A percentile compares a stretch with the other conserved stretches of the same genome.
Conservation (phyloP, 2,888 invertebrate genomes). For the Brenthis hecate region DNA sequence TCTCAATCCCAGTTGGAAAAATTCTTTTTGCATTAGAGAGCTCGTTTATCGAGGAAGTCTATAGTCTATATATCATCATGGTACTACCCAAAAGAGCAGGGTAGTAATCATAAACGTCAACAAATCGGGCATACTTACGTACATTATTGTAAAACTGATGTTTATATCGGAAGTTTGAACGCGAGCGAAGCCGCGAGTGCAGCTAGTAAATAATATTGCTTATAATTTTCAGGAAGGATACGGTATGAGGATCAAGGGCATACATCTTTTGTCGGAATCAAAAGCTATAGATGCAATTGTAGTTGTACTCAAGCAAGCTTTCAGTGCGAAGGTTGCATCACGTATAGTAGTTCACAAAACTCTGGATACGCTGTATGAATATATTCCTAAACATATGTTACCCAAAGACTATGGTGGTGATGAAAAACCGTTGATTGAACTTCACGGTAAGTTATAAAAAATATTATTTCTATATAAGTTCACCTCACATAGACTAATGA, state of each 20-base stretch:
- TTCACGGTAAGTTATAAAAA: conserved; percentile 34
- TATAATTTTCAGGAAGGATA: conserved; percentile 48
- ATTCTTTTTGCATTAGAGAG: no score
- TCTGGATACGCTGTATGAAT: conserved; percentile 46
- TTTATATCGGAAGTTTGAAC: no score
- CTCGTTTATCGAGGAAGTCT: no score
- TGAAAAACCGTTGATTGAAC: conserved; percentile 28
- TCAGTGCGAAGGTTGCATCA: conserved; percentile 52
- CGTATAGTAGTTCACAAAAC: conserved; percentile 52
- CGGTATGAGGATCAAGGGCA: conserved; percentile 51
- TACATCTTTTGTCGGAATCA: conserved; percentile 55
- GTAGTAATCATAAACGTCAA: no score
- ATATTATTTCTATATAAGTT: no score
- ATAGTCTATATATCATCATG: no score
- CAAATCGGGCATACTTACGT: no score
- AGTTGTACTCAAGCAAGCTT: conserved; percentile 49
- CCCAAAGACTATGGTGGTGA: conserved; percentile 52
- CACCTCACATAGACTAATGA: no score
- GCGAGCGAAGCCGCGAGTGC: no score
- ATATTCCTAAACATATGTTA: conserved; percentile 46
- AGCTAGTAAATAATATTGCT: not conserved
- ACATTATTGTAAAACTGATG: no score
- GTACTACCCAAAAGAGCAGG: no score
- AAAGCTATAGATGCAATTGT: conserved; percentile 51
- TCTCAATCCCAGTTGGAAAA: no score